Conservation (phyloP, 2,113 vertebrate genomes). For the Psammodynastes pulverulentus region DNA sequence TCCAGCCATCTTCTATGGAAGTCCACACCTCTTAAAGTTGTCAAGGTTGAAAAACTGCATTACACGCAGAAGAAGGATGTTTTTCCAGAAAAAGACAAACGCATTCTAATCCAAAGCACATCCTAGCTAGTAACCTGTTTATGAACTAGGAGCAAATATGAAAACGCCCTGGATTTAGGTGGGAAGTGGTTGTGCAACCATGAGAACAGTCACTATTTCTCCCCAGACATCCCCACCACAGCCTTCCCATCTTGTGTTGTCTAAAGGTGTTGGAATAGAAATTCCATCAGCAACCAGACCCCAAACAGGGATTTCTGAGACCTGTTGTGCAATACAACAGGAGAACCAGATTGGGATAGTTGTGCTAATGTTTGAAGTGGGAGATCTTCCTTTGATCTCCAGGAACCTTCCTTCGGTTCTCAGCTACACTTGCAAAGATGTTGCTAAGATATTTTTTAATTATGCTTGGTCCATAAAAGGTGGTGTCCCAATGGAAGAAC, state of each 20-base stretch:
- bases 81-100: neutral
- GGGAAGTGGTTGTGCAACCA: neutral
- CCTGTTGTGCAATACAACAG: neutral
- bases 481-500: neutral
- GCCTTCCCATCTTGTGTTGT: neutral
- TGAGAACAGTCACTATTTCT: too few species aligned
- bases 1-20: neutral
- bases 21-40: neutral
- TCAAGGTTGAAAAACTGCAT: neutral
- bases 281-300: neutral
- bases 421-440: neutral
- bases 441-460: neutral
- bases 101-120: neutral
- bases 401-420: neutral
- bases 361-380: neutral
- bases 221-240: neutral
- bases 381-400: neutral
- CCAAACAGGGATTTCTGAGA: neutral
- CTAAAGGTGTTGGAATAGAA: neutral
- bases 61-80: neutral
- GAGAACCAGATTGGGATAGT: neutral
- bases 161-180: neutral
- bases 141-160: neutral
- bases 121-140: neutral
- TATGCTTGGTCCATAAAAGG: neutral